Base-by-base conservation (phyloP, 2,888 invertebrate species). In the Parochlus steinenii region DNA sequence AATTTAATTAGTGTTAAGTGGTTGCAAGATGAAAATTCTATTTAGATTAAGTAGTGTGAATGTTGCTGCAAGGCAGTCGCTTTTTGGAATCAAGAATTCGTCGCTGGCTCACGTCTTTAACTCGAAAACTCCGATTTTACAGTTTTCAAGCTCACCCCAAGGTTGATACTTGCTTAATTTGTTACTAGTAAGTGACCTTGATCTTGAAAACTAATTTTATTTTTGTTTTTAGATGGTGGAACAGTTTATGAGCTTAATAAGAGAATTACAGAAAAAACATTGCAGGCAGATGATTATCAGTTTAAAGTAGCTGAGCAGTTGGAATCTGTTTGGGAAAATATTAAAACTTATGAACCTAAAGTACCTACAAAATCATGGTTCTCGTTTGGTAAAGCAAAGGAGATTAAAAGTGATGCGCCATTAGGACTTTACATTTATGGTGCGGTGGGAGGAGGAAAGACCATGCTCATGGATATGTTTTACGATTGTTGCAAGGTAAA, bases 401-500 rank as follows among this genome's bases (percentile, higher is more conserved):
- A 48, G 40, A 43, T 46, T 39, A 47, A 45, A 12, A 14, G 28
- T 26, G 56, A 63, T 41, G 64, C 65, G 24, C 81, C 82, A 2
- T 73, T 73, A 56, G 92, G 92, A 5, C 59, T 92, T 8, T 92
- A 93, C 51, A 72, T 92, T 39, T 74, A 80, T 60, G 92, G 92
- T 37, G 78, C 87, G 50, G 87, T 89, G 42, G 87, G 90, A 29
- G 86, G 89, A 46, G 98, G 98, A 28, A 98, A 98, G 67, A 98
- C 98, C 5, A 97, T 97, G 79, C 62, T 98, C 39, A 98, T 98
- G 98, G 97, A 98, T 62, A 62, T 98, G 48, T 97, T 98, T 62
- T 89, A 80, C 63, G 74, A 87, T 47, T 72, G 74, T 50, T 74
- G 76, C 53, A 57, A 65, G 46, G 39, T 45, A 33, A 67, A 71